A percentile compares a stretch with the other conserved stretches of the same genome.
Conservation (phyloP, 1,140 invertebrate genomes). For the Sycophaga agraensis region DNA sequence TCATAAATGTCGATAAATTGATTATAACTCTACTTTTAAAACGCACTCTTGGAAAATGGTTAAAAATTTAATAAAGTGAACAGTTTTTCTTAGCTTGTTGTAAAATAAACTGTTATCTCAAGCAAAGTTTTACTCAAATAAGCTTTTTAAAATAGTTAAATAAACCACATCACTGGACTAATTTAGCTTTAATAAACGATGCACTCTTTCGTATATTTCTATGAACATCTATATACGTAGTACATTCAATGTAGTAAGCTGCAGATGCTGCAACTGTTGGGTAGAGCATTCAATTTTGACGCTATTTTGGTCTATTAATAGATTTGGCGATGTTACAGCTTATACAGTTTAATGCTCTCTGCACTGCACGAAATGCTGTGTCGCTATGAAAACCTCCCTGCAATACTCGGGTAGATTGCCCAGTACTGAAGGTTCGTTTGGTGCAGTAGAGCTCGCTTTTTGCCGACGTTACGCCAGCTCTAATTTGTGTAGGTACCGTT, state of each 20-base stretch:
- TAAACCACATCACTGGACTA: too few relatives aligned
- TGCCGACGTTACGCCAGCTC: slow-evolving; percentile 1
- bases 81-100: too few relatives aligned
- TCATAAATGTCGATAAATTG: too few relatives aligned
- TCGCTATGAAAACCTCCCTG: not conserved
- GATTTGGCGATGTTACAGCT: slow-evolving; percentile 9
- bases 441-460: slow-evolving; percentile 1
- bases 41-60: too few relatives aligned
- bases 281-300: slow-evolving; percentile 3
- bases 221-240: not conserved
- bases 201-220: not conserved
- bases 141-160: too few relatives aligned
- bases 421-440: not conserved
- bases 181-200: not conserved
- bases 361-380: slow-evolving; percentile 15
- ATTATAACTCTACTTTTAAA: too few relatives aligned
- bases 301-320: slow-evolving; percentile 18
- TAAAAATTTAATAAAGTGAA: too few relatives aligned
- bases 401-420: not conserved
- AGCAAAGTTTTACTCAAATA: too few relatives aligned
- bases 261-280: not conserved
- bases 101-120: too few relatives aligned
- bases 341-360: slow-evolving; percentile 13
- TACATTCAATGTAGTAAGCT: not conserved
- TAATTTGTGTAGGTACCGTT: too few relatives aligned